These are phyloP conservation scores for Chrysogorgia sp. DNA, from an alignment of 92 coral and sea anemone species.

Conservation along the genomic window DNA sequence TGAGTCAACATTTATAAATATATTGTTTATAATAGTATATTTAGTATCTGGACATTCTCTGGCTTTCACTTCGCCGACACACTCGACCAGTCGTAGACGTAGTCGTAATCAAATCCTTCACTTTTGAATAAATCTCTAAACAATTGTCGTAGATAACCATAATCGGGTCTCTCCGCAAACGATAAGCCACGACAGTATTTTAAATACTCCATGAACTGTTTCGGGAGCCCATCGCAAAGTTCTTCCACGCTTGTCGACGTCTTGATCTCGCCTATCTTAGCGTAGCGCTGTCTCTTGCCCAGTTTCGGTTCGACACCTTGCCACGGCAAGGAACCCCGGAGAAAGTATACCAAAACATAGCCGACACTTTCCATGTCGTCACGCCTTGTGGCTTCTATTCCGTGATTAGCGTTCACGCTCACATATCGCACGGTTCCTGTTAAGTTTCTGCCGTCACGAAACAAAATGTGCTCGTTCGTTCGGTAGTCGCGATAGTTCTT, in stretches of 20 bases:
- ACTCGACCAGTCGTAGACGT: slow-evolving; percentile 69
- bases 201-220: slow-evolving; percentile 63
- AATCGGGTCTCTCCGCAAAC: slow-evolving; percentile 73
- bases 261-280: slow-evolving; percentile 64
- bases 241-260: slow-evolving; percentile 52
- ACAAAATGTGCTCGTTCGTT: slow-evolving; percentile 61
- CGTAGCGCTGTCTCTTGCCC: slow-evolving; percentile 49
- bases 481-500: slow-evolving; percentile 69
- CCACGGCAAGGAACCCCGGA: slow-evolving; percentile 75
- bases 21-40: too few relatives aligned
- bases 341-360: slow-evolving; percentile 69
- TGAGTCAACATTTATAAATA: too few relatives aligned
- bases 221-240: slow-evolving; percentile 64
- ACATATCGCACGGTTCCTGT: slow-evolving; percentile 81
- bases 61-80: too few relatives aligned
- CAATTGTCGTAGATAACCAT: slow-evolving; percentile 58
- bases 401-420: slow-evolving; percentile 71
- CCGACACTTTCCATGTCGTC: slow-evolving; percentile 76
- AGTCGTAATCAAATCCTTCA: slow-evolving; percentile 55
- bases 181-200: slow-evolving; percentile 66
- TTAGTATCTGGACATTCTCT: too few relatives aligned
- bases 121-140: slow-evolving; percentile 55
- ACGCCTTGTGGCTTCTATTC: slow-evolving; percentile 77
- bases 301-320: slow-evolving; percentile 72
- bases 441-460: slow-evolving; percentile 64